These are phyloP conservation scores for Sceloporus tristichus DNA, from an alignment of 2,113 vertebrate species.

Conservation along the genomic window DNA sequence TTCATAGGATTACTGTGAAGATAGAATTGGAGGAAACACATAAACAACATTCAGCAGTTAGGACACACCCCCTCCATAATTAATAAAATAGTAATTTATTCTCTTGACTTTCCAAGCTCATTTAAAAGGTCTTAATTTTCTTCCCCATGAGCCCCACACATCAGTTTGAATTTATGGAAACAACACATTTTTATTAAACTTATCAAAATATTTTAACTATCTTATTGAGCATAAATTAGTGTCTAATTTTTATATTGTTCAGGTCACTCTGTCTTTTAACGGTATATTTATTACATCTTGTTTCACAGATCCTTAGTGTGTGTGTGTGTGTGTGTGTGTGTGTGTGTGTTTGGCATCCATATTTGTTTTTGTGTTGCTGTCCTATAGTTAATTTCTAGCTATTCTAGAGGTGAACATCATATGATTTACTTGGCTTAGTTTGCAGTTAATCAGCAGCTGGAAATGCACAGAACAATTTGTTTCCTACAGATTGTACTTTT, in stretches of 20 bases:
- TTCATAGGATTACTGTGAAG: background rate
- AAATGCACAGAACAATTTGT: slow-evolving; percentile 34
- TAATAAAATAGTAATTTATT: background rate
- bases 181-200: background rate
- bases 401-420: background rate
- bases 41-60: background rate
- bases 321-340: background rate
- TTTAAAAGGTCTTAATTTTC: background rate
- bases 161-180: background rate
- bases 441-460: slow-evolving; percentile 49
- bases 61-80: too few species aligned
- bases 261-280: background rate
- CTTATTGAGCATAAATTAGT: background rate
- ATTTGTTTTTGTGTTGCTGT: background rate
- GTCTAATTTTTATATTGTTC: background rate
- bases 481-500: slow-evolving; percentile 44
- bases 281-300: background rate
- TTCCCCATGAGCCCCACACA: background rate
- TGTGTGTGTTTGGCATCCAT: background rate
- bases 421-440: slow-evolving; percentile 46
- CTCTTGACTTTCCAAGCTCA: background rate
- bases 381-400: slow-evolving; percentile 15
- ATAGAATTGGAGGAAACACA: background rate
- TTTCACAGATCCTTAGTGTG: background rate
- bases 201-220: background rate